Evolutionary conservation across 2,113 vertebrate species (phyloP).

Genomic region (Caloenas nicobarica): DNA sequence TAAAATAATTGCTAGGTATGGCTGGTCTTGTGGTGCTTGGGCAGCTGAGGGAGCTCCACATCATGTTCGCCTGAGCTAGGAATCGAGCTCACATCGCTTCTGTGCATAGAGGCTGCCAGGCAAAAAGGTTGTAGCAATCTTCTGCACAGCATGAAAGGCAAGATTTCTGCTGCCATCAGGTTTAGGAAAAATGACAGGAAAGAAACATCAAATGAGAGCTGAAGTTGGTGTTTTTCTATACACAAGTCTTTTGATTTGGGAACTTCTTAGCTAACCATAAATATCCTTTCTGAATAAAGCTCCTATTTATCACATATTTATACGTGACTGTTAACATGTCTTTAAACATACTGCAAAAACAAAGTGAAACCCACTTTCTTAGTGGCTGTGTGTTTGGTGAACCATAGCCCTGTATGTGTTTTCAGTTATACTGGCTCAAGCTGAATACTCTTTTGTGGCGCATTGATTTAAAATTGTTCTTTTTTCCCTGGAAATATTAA

Average conservation of each 20-base stretch:
- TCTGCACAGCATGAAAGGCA: background rate
- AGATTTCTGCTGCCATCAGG: background rate
- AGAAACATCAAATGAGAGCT: background rate
- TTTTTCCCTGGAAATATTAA: background rate
- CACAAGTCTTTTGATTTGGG: background rate
- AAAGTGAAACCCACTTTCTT: background rate
- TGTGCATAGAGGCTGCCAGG: background rate
- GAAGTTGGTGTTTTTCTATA: background rate
- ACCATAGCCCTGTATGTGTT: background rate
- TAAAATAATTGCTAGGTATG: constrained; percentile 26
- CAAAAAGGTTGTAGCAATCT: background rate
- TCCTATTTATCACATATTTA: background rate
- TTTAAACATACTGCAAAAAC: background rate
- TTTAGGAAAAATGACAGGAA: background rate
- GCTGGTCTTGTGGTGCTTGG: background rate
- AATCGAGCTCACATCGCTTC: background rate
- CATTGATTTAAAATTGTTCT: background rate
- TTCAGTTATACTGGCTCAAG: background rate
- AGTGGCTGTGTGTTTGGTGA: background rate
- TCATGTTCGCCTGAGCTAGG: rapidly evolving
- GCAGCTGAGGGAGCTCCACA: background rate
- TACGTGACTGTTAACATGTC: background rate
- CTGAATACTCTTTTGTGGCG: background rate
- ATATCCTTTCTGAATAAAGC: background rate
- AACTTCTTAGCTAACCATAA: background rate